Base-by-base conservation (phyloP, 2,113 vertebrate species). In the Ptilonorhynchus violaceus region DNA sequence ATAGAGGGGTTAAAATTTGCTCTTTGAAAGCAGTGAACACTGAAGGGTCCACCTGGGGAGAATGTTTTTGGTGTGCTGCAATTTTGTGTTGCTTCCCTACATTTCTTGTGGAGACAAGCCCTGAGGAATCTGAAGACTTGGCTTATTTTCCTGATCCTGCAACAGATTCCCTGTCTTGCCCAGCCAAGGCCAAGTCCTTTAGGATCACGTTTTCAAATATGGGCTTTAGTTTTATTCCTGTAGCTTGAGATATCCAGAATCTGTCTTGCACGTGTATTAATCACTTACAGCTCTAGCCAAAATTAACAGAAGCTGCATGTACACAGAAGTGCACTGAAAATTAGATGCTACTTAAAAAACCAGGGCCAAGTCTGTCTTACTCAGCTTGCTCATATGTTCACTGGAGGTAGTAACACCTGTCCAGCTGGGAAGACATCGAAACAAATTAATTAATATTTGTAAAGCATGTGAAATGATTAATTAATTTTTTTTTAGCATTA, bases 41-140 rank as follows among this genome's bases (percentile, higher is more conserved):
- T 0, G 0, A 82, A 93, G 66, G 88, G 94, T 95, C 96, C 85
- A 96, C 53, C 59, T 55, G 75, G 33, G 77, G 49, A 95, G 74
- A 56, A 70, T 3, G 4, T 86, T 92, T 66, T 59, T 93, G 55
- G 67, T 1, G 0, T 73, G 72, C 82, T 95, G 79, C 72, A 93
- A 27, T 73, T 95, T 80, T 86, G 60, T 3, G 6, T 88, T 94
- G 59, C 72, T 95, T 90, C 75, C 20, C 75, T 90, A 23, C 0
- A 0, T 58, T 93, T 95, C 96, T 93, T 95, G 93, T 96, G 94
- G 92, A 96, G 94, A 94, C 96, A 93, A 95, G 94, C 75, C 96
- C 72, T 56, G 11, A 93, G 85, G 93, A 97, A 95, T 94, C 94
- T 77, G 52, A 91, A 88, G 90, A 85, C 78, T 92, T 94, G 85